A percentile compares a stretch with the other conserved stretches of the same genome.
phyloP scores from a whole-genome alignment of 2,888 invertebrate genomes.

The Chymomyza caudatula region DNA sequence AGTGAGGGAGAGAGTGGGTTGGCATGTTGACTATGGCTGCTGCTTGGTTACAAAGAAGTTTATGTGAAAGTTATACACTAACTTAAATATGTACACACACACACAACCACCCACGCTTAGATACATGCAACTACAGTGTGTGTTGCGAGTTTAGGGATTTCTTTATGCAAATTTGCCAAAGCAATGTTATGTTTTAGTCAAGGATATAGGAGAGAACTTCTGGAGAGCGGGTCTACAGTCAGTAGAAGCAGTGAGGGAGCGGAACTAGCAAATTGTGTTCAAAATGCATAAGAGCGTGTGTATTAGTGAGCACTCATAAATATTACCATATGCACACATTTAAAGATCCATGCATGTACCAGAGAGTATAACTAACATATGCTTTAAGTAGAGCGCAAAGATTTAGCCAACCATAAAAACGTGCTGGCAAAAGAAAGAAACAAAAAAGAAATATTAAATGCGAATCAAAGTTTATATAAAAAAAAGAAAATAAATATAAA shows the following conservation, averaged over 20 bases:
- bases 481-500: neutral
- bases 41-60: constrained; percentile 40
- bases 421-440: neutral
- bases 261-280: constrained; percentile 47
- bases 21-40: neutral
- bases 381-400: constrained; percentile 52
- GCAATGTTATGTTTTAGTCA: constrained; percentile 55
- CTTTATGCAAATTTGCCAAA: constrained; percentile 64
- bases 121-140: constrained; percentile 14
- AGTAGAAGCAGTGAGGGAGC: neutral
- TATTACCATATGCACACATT: constrained; percentile 50
- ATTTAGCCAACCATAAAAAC: constrained; percentile 53
- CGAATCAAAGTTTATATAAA: neutral
- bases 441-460: neutral
- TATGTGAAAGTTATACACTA: constrained; percentile 58
- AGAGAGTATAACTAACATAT: constrained; percentile 41
- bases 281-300: constrained; percentile 55
- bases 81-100: constrained; percentile 47
- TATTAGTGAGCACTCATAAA: constrained; percentile 58
- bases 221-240: neutral
- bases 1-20: neutral
- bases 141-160: constrained; percentile 57
- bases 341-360: neutral
- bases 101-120: neutral
- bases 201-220: constrained; percentile 31